phyloP scores from a whole-genome alignment of 2,888 invertebrate species.

The Tanytarsus gracilentus region DNA sequence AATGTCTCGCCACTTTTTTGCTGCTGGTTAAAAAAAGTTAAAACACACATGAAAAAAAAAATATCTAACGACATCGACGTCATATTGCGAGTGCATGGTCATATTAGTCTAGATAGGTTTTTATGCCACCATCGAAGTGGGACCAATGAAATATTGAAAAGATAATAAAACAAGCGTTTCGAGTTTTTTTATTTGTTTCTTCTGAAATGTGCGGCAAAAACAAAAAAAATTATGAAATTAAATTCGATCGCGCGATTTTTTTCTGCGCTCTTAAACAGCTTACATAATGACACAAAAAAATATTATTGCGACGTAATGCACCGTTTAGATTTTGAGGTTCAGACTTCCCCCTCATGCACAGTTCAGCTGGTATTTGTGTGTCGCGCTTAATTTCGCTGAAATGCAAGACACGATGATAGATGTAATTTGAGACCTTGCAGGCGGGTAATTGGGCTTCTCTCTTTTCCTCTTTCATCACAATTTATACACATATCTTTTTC shows the following conservation, averaged over 20 bases:
- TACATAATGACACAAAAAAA: conserved; percentile 6
- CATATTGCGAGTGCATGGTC: too few relatives aligned
- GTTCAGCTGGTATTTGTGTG: conserved; percentile 11
- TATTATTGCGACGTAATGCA: conserved; percentile 8
- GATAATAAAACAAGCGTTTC: conserved; percentile 4
- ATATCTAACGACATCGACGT: too few relatives aligned
- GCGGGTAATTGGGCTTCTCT: conserved; percentile 10
- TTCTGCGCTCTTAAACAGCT: not conserved
- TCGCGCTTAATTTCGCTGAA: not conserved
- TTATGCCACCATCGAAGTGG: too few relatives aligned
- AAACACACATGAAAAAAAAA: too few relatives aligned
- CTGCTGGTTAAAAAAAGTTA: too few relatives aligned
- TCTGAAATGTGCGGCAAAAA: not conserved
- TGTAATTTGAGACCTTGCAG: conserved; percentile 7
- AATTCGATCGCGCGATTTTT: conserved; percentile 3
- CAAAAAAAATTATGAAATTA: conserved; percentile 11
- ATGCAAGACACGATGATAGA: not conserved
- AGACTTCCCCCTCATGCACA: too few relatives aligned
- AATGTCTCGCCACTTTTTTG: too few relatives aligned
- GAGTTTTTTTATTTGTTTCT: not conserved
- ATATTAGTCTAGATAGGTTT: too few relatives aligned
- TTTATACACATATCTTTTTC: too few relatives aligned
- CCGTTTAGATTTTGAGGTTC: too few relatives aligned
- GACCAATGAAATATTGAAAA: too few relatives aligned
- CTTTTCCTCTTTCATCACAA: not conserved